These are phyloP conservation scores for Thunnus maccoyii DNA, from an alignment of 2,113 vertebrate genomes.

Conservation along the genomic window DNA sequence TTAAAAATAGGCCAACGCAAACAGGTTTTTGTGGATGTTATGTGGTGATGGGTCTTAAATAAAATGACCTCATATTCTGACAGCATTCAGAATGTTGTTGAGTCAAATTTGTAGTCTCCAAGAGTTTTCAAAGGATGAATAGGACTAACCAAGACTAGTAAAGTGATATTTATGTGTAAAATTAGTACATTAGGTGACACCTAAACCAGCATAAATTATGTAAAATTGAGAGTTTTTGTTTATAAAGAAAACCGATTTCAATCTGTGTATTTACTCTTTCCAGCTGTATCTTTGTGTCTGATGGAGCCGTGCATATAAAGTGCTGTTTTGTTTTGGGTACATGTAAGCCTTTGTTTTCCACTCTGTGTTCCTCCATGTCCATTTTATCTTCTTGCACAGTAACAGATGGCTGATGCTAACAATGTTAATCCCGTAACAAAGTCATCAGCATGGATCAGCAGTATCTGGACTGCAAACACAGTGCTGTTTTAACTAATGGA, in stretches of 20 bases:
- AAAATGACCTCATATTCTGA: not conserved
- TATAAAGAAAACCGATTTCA: not conserved
- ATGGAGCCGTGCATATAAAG: not conserved
- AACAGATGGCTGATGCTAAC: constrained; percentile 87
- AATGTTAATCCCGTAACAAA: constrained; percentile 85
- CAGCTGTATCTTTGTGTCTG: not conserved
- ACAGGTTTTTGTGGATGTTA: not conserved
- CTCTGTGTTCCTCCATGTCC: constrained; percentile 25
- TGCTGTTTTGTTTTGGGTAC: not conserved
- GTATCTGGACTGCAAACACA: constrained; percentile 80
- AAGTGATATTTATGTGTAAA: too few species aligned
- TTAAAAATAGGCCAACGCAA: not conserved
- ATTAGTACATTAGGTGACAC: too few species aligned
- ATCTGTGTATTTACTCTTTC: constrained; percentile 2
- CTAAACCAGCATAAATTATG: not conserved
- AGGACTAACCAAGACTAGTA: too few species aligned
- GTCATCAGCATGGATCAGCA: constrained; percentile 86
- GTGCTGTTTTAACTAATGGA: constrained; percentile 65
- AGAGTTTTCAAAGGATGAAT: too few species aligned
- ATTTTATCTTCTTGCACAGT: constrained; percentile 70
- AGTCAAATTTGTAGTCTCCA: too few species aligned
- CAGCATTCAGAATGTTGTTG: not conserved
- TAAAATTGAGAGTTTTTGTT: not conserved
- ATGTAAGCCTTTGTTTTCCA: constrained; percentile 6
- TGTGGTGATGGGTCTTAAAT: not conserved